Conservation (phyloP, 1,140 invertebrate species). For the Nebria ingens region DNA sequence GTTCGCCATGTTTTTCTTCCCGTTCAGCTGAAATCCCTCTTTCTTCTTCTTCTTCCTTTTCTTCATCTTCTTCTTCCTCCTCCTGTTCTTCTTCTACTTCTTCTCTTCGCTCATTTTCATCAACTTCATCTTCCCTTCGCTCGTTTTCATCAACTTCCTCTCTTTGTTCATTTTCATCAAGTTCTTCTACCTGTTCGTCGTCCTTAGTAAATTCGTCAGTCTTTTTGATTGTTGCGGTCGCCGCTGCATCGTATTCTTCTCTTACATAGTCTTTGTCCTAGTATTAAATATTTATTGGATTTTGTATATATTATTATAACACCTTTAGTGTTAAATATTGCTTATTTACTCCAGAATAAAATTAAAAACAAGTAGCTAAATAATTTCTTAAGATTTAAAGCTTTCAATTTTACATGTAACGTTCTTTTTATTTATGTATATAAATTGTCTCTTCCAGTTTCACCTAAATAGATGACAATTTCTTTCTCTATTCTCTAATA, state of each 20-base stretch:
- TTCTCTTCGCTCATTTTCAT: constrained; percentile 29
- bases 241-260: constrained; percentile 13
- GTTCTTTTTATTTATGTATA: too few relatives aligned
- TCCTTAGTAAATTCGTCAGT: constrained; percentile 45
- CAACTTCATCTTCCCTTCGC: constrained; percentile 34
- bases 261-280: constrained; percentile 30
- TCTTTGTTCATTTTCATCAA: constrained; percentile 40
- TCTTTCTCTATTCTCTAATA: too few relatives aligned
- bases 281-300: constrained; percentile 20
- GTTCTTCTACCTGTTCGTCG: constrained; percentile 36
- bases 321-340: constrained; percentile 19
- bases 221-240: constrained; percentile 45
- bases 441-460: too few relatives aligned
- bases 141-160: constrained; percentile 29
- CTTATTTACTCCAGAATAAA: not conserved
- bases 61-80: constrained; percentile 16
- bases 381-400: too few relatives aligned
- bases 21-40: constrained; percentile 8
- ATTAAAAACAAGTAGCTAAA: not conserved
- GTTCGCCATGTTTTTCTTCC: not conserved
- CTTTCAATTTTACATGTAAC: too few relatives aligned
- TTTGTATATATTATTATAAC: constrained; percentile 15
- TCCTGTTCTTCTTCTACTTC: constrained; percentile 33
- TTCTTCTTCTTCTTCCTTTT: constrained; percentile 5
- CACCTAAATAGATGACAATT: too few relatives aligned